phyloP scores from a whole-genome alignment of 2,797 vertebrate genomes.

The Coregonus ussuriensis region DNA sequence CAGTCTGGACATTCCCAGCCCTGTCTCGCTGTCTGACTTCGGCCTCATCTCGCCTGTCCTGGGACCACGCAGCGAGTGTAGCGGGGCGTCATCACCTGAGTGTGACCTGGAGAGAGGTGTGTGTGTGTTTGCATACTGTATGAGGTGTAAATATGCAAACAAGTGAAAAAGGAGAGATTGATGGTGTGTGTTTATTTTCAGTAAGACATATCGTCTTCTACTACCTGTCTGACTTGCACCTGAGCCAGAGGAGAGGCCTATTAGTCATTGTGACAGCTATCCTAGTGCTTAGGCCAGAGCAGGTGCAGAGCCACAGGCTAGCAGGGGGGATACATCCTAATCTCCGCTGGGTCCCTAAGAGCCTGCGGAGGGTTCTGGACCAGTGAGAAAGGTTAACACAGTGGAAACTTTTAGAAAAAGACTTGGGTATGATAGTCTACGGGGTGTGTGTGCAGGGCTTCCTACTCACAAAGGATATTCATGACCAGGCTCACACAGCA shows the following conservation, averaged over 20 bases:
- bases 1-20: conserved; percentile 90
- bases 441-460: not conserved
- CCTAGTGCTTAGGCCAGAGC: not conserved
- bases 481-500: not conserved
- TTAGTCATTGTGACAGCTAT: conserved; percentile 54
- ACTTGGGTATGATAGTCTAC: too few species aligned
- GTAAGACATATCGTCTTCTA: conserved; percentile 6
- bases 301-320: conserved; percentile 1
- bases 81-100: conserved; percentile 93
- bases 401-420: too few species aligned
- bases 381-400: not conserved
- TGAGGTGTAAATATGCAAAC: conserved; percentile 40
- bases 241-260: conserved; percentile 36
- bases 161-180: conserved; percentile 56
- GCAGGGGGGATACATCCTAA: conserved; percentile 6
- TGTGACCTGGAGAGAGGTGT: conserved; percentile 91
- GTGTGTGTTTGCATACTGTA: conserved; percentile 48
- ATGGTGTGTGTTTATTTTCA: conserved; percentile 33
- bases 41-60: conserved; percentile 88
- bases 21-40: conserved; percentile 88
- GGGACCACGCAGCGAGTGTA: conserved; percentile 94
- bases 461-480: too few species aligned
- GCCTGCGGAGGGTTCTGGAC: conserved; percentile 2
- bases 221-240: conserved; percentile 44
- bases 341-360: not conserved